These are phyloP conservation scores for Meteorus sp. DNA, from an alignment of 1,140 invertebrate genomes.

Conservation along the genomic window DNA sequence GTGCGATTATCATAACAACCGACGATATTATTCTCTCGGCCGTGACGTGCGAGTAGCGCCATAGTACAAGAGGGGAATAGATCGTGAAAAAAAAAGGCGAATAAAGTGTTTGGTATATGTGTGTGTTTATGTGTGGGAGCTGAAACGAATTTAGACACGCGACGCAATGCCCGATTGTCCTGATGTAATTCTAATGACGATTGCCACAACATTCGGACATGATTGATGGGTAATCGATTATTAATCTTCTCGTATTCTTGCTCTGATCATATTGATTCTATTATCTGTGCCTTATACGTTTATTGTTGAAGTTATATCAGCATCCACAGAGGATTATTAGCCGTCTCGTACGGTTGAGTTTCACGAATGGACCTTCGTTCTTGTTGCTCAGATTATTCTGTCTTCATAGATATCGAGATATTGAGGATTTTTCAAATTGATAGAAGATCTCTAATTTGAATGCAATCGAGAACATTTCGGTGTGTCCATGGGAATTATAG, in stretches of 20 bases:
- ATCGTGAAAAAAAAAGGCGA: conserved; percentile 21
- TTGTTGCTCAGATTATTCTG: too few relatives aligned
- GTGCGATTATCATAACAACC: conserved; percentile 61
- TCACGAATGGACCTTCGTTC: too few relatives aligned
- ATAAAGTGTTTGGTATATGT: too few relatives aligned
- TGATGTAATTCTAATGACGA: conserved; percentile 58
- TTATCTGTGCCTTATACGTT: conserved; percentile 19
- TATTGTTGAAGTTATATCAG: too few relatives aligned
- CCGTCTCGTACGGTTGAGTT: too few relatives aligned
- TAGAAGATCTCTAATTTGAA: too few relatives aligned
- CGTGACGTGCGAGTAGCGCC: conserved; percentile 26
- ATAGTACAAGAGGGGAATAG: not conserved
- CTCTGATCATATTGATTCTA: conserved; percentile 43
- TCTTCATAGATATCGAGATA: too few relatives aligned
- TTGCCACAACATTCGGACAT: conserved; percentile 38
- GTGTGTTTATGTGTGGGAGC: conserved; percentile 19
- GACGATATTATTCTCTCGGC: conserved; percentile 56
- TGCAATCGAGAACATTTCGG: too few relatives aligned
- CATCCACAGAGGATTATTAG: too few relatives aligned
- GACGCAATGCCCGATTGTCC: conserved; percentile 35
- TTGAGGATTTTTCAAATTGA: too few relatives aligned
- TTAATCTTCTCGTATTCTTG: conserved; percentile 42
- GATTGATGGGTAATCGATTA: conserved; percentile 51
- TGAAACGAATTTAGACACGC: conserved; percentile 50
- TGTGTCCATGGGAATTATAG: too few relatives aligned